These are phyloP conservation scores for Bursaphelenchus okinawaensis DNA, from an alignment of 2,888 invertebrate genomes.

Conservation along the genomic window DNA sequence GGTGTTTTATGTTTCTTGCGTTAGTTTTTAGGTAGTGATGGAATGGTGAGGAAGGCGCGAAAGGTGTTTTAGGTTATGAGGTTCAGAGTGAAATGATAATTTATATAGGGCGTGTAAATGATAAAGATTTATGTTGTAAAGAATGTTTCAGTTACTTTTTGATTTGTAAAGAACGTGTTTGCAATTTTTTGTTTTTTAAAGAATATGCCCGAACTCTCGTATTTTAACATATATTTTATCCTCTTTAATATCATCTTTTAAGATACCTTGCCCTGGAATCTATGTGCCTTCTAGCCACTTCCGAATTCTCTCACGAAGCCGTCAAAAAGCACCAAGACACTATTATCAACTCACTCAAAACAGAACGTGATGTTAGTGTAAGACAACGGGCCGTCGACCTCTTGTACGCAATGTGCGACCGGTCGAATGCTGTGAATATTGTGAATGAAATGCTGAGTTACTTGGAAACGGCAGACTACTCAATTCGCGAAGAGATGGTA, in stretches of 20 bases:
- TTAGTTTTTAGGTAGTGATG: neutral
- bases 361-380: slow-evolving; percentile 63
- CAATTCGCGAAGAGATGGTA: slow-evolving; percentile 99
- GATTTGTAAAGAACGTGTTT: too few relatives aligned
- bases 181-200: too few relatives aligned
- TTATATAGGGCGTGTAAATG: too few relatives aligned
- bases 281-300: slow-evolving; percentile 97
- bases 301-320: slow-evolving; percentile 98
- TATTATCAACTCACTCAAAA: slow-evolving; percentile 91
- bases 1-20: neutral
- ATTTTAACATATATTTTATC: too few relatives aligned
- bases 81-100: too few relatives aligned
- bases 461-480: slow-evolving; percentile 97
- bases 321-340: slow-evolving; percentile 99
- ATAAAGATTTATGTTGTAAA: too few relatives aligned
- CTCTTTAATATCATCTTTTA: slow-evolving; percentile 15
- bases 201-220: too few relatives aligned
- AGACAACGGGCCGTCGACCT: slow-evolving; percentile 95
- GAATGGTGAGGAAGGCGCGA: neutral
- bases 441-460: slow-evolving; percentile 99
- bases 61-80: too few relatives aligned
- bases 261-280: slow-evolving; percentile 91
- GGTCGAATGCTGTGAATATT: slow-evolving; percentile 96
- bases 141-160: too few relatives aligned
- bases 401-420: slow-evolving; percentile 98